These are phyloP conservation scores for Fulmarus glacialis DNA, from an alignment of 2,113 vertebrate genomes.

Conservation along the genomic window DNA sequence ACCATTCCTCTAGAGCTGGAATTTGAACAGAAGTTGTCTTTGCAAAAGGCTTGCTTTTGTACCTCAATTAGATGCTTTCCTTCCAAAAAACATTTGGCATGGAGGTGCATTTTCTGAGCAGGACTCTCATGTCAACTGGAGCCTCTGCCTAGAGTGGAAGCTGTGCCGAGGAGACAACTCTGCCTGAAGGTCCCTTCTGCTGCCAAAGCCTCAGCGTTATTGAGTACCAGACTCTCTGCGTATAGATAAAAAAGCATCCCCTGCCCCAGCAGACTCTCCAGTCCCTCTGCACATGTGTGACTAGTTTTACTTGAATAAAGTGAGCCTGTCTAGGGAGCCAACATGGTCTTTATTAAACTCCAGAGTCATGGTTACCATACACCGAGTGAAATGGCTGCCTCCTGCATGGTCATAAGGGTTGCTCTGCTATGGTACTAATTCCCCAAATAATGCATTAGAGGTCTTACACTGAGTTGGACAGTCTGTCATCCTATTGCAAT, in stretches of 20 bases:
- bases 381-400: background rate
- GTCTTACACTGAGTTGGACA: accelerated
- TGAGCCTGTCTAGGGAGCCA: background rate
- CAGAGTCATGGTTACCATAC: accelerated
- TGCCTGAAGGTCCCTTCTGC: background rate
- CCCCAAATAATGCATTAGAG: background rate
- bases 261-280: background rate
- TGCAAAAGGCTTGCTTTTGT: background rate
- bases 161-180: background rate
- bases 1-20: background rate
- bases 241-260: background rate
- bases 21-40: background rate
- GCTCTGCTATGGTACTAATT: background rate
- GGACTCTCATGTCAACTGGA: background rate
- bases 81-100: background rate
- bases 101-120: background rate
- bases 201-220: background rate
- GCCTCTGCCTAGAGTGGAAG: background rate
- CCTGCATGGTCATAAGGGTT: accelerated
- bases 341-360: background rate
- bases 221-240: background rate
- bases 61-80: background rate
- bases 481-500: background rate
- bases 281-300: background rate
- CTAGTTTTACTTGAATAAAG: background rate